These are phyloP conservation scores for Temnopleurus reevesii DNA, from an alignment of 53 echinoderm and acorn worm genomes.

Conservation along the genomic window DNA sequence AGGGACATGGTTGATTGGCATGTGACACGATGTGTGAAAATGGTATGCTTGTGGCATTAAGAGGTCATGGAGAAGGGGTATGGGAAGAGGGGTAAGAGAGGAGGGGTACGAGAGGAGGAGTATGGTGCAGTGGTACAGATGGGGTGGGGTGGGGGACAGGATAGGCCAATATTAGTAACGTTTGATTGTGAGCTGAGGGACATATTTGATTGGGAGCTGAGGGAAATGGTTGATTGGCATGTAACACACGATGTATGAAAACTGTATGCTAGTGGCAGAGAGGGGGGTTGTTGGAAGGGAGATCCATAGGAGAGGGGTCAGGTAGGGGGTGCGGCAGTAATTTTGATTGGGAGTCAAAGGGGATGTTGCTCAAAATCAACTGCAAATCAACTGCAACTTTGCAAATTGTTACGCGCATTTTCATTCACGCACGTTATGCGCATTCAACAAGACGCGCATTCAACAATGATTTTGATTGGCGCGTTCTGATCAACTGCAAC, in stretches of 20 bases:
- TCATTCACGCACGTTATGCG: too few relatives aligned
- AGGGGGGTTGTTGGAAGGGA: neutral
- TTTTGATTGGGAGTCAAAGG: neutral
- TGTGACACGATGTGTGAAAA: neutral
- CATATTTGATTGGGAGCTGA: conserved; percentile 4
- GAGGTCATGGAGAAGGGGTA: neutral
- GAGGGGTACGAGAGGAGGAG: neutral
- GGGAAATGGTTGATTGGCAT: conserved; percentile 27
- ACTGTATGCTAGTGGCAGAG: neutral
- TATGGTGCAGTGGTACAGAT: neutral
- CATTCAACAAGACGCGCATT: too few relatives aligned
- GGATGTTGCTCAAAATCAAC: too few relatives aligned
- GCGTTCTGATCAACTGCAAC: too few relatives aligned
- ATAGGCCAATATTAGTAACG: too few relatives aligned
- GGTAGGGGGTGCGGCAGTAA: neutral
- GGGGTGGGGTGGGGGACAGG: too few relatives aligned
- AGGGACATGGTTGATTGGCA: conserved; percentile 32
- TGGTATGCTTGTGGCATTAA: neutral
- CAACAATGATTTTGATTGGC: too few relatives aligned
- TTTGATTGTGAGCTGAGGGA: too few relatives aligned
- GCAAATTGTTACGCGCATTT: too few relatives aligned
- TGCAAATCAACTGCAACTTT: too few relatives aligned
- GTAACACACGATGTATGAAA: neutral
- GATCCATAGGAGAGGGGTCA: neutral
- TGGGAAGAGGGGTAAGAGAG: neutral